These are phyloP conservation scores for Stenotaenia linearis DNA, from an alignment of 2,888 invertebrate species.

Conservation along the genomic window DNA sequence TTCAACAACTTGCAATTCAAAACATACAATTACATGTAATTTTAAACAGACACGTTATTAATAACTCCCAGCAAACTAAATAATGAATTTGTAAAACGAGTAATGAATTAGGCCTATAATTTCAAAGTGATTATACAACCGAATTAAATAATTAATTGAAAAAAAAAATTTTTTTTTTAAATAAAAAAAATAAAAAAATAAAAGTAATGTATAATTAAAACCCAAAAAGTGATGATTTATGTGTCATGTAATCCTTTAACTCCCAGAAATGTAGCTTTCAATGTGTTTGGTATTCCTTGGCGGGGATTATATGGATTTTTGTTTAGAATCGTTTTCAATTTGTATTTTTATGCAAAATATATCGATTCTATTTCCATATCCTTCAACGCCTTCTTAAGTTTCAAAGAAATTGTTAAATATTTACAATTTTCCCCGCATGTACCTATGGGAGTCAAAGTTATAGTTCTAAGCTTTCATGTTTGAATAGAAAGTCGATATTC, in stretches of 20 bases:
- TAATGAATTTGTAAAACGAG: not conserved
- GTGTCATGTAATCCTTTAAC: not conserved
- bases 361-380: conserved; percentile 1
- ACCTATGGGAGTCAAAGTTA: not conserved
- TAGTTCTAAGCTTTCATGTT: not conserved
- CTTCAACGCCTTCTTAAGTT: not conserved
- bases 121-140: not conserved
- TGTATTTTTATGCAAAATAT: conserved; percentile 19
- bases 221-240: not conserved
- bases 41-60: not conserved
- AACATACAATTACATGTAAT: not conserved
- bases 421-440: not conserved
- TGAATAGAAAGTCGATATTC: not conserved
- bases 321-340: conserved; percentile 15
- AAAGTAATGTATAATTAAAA: not conserved
- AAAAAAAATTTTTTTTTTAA: not conserved
- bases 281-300: not conserved
- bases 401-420: conserved; percentile 8
- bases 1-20: not conserved
- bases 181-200: not conserved
- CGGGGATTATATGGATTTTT: not conserved
- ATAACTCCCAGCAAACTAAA: not conserved
- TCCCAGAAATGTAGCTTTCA: not conserved
- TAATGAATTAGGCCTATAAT: not conserved
- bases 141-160: no score